phyloP scores from a whole-genome alignment of 2,888 invertebrate genomes.

The Sinohyriopsis cumingii region DNA sequence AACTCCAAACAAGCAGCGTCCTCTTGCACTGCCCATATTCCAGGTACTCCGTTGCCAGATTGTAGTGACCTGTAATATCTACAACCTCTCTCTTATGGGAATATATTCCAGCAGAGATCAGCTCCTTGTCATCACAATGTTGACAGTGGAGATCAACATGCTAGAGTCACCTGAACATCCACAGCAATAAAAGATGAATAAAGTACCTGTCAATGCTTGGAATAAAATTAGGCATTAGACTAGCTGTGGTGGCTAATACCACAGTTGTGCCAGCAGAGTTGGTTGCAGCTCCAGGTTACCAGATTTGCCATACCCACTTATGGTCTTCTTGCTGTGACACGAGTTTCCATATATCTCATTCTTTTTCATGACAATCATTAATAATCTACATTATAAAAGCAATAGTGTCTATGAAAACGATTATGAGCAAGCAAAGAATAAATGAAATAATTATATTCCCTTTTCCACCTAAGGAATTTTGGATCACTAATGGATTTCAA shows the following conservation, averaged over 20 bases:
- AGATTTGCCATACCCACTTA: slow-evolving; percentile 6
- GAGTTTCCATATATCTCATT: no score
- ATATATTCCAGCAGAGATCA: slow-evolving; percentile 25
- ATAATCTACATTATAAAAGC: no score
- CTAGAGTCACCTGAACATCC: slow-evolving; percentile 28
- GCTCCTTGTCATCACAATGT: slow-evolving; percentile 8
- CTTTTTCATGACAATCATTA: no score
- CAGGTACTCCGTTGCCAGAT: slow-evolving; percentile 23
- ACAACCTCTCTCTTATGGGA: slow-evolving; percentile 24
- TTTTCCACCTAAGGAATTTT: no score
- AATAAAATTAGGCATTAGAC: not conserved
- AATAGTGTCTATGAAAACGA: no score
- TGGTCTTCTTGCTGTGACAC: no score
- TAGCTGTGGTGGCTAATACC: slow-evolving; percentile 31
- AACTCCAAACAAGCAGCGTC: slow-evolving; percentile 19
- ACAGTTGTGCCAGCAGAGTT: slow-evolving; percentile 8
- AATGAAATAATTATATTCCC: no score
- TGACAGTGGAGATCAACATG: slow-evolving; percentile 14
- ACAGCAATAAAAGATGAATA: slow-evolving; percentile 22
- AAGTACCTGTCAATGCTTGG: slow-evolving; percentile 27
- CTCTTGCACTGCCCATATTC: slow-evolving; percentile 19
- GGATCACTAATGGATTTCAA: no score
- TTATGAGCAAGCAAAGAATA: no score
- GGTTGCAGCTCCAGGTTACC: slow-evolving; percentile 14
- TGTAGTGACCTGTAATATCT: slow-evolving; percentile 28